These are phyloP conservation scores for Salvelinus sp. DNA, from an alignment of 2,113 vertebrate species.

Conservation along the genomic window DNA sequence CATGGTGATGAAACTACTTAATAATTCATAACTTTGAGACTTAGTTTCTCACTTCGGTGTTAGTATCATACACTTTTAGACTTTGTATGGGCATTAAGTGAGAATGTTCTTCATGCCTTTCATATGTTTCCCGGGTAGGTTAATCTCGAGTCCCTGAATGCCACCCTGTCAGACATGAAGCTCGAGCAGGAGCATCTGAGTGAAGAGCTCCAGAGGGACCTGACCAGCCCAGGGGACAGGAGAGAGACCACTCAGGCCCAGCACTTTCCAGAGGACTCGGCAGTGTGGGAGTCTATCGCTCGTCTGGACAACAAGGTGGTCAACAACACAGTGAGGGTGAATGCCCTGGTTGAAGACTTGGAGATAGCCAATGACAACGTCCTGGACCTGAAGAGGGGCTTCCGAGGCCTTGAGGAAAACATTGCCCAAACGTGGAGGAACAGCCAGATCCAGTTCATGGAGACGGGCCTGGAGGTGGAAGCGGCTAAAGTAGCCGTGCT, in stretches of 20 bases:
- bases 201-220: slow-evolving; percentile 51
- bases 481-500: slow-evolving; percentile 74
- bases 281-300: slow-evolving; percentile 58
- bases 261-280: not conserved
- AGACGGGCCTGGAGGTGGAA: slow-evolving; percentile 85
- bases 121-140: slow-evolving; percentile 41
- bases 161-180: slow-evolving; percentile 67
- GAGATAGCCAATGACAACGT: slow-evolving; percentile 42
- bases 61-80: no score
- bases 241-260: not conserved
- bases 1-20: no score
- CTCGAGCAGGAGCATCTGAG: slow-evolving; percentile 72
- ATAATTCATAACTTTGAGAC: no score
- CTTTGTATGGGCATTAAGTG: not conserved
- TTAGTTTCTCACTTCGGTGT: no score
- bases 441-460: slow-evolving; percentile 78
- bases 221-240: not conserved
- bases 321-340: slow-evolving; percentile 66
- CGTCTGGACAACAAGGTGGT: slow-evolving; percentile 64
- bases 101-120: not conserved
- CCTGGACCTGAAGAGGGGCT: slow-evolving; percentile 61
- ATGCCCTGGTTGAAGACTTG: slow-evolving; percentile 53
- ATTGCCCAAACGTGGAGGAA: slow-evolving; percentile 69
- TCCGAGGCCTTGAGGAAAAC: slow-evolving; percentile 66
- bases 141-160: slow-evolving; percentile 66